phyloP scores from a whole-genome alignment of 2,888 invertebrate genomes.

The Cartodere bifasciata region DNA sequence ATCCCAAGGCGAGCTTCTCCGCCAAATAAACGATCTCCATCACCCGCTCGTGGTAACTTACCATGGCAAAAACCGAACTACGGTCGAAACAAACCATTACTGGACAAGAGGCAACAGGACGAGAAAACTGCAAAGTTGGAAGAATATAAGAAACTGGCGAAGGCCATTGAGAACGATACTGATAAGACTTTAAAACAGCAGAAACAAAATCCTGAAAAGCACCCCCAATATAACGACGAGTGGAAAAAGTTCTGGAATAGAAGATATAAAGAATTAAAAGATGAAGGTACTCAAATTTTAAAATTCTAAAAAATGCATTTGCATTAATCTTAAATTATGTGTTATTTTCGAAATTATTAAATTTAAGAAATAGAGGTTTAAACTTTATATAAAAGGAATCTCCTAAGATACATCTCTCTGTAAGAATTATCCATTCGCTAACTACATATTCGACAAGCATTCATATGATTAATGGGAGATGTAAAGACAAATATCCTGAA shows the following conservation, averaged over 20 bases:
- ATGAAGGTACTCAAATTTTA: no score
- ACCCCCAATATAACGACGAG: conserved; percentile 76
- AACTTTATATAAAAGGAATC: no score
- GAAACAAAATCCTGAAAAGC: conserved; percentile 77
- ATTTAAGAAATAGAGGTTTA: no score
- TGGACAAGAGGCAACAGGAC: conserved; percentile 7
- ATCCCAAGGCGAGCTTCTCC: conserved; percentile 7
- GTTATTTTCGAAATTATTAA: no score
- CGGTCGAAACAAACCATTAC: conserved; percentile 8
- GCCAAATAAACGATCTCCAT: conserved; percentile 7
- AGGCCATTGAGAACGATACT: conserved; percentile 43
- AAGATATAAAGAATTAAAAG: conserved; percentile 26
- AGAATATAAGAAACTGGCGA: conserved; percentile 37
- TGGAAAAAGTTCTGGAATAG: conserved; percentile 86
- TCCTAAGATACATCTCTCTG: no score
- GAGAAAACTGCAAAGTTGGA: conserved; percentile 37
- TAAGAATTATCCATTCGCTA: no score
- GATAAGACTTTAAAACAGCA: conserved; percentile 57
- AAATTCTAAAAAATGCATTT: no score
- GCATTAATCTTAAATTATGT: no score
- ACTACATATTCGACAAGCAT: no score
- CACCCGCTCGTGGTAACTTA: conserved; percentile 8
- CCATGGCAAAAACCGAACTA: conserved; percentile 18
- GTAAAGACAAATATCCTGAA: no score
- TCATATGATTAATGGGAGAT: no score